These are phyloP conservation scores for Trachelus troglodyta DNA, from an alignment of 2,888 invertebrate genomes.

Conservation along the genomic window DNA sequence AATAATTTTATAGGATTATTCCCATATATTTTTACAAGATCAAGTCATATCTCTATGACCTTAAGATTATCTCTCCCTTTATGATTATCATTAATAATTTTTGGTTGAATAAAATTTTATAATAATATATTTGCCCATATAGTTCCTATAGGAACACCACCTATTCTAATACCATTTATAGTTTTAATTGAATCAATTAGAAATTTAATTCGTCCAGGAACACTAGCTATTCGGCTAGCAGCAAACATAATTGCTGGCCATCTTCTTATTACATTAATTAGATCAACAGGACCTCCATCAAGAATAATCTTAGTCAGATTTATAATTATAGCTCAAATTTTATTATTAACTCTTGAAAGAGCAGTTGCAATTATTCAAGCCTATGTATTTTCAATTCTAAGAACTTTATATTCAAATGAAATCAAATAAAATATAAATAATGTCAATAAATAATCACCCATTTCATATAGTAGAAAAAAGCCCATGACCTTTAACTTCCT, in stretches of 20 bases:
- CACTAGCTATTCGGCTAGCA: constrained; percentile 76
- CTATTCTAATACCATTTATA: constrained; percentile 77
- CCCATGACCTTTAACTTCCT: too few species aligned
- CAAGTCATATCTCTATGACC: constrained; percentile 74
- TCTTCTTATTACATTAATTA: constrained; percentile 74
- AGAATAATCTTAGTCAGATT: constrained; percentile 52
- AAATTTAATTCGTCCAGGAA: constrained; percentile 77
- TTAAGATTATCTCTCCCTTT: constrained; percentile 72
- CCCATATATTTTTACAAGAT: constrained; percentile 78
- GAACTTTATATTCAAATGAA: constrained; percentile 77
- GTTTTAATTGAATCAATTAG: constrained; percentile 81
- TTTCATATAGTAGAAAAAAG: constrained; percentile 64
- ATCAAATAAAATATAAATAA: constrained; percentile 55
- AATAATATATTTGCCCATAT: constrained; percentile 70
- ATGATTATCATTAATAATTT: constrained; percentile 75
- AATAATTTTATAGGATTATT: constrained; percentile 79
- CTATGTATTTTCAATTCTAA: constrained; percentile 75
- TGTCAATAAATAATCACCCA: constrained; percentile 35
- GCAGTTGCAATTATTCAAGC: constrained; percentile 75
- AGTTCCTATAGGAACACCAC: constrained; percentile 77
- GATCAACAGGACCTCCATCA: constrained; percentile 54
- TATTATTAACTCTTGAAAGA: constrained; percentile 71
- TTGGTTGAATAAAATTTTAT: constrained; percentile 70
- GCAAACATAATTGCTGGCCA: constrained; percentile 85
- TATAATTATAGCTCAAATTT: constrained; percentile 64